A percentile compares a stretch with the other conserved stretches of the same genome.
phyloP scores from a whole-genome alignment of 2,888 invertebrate genomes.

The Ariolimax columbianus region DNA sequence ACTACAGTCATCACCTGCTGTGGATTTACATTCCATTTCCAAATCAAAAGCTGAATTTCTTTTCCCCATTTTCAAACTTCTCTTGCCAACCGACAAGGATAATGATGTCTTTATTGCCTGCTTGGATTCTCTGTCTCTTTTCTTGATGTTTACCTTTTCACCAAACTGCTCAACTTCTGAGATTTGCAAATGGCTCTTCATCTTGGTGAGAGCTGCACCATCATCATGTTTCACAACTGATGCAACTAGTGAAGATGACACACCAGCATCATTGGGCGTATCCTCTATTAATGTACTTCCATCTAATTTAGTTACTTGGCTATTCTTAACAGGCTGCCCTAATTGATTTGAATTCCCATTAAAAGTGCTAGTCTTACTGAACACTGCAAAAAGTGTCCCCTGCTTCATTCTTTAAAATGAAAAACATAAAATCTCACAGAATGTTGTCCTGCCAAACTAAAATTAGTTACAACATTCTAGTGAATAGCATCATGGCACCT shows the following conservation, averaged over 20 bases:
- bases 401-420: conserved; percentile 23
- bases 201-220: too few species aligned
- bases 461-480: neutral
- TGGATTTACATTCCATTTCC: neutral
- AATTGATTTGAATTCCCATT: neutral
- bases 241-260: neutral
- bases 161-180: neutral
- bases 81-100: neutral
- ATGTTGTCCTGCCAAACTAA: neutral
- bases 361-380: conserved; percentile 15
- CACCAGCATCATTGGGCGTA: neutral
- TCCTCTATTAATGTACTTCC: neutral
- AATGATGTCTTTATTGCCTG: neutral
- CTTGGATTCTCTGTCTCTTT: neutral
- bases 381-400: conserved; percentile 31
- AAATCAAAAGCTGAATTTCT: neutral
- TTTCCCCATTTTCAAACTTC: neutral
- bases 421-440: neutral
- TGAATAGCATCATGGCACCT: neutral
- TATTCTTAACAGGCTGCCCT: neutral
- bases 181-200: neutral
- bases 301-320: neutral
- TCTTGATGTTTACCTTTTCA: neutral
- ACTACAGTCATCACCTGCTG: neutral
- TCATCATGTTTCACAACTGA: neutral